Evolutionary conservation across 2,113 vertebrate species (phyloP), one percentile per base, ranked within the genome.

Genomic region (Calonectris borealis): DNA sequence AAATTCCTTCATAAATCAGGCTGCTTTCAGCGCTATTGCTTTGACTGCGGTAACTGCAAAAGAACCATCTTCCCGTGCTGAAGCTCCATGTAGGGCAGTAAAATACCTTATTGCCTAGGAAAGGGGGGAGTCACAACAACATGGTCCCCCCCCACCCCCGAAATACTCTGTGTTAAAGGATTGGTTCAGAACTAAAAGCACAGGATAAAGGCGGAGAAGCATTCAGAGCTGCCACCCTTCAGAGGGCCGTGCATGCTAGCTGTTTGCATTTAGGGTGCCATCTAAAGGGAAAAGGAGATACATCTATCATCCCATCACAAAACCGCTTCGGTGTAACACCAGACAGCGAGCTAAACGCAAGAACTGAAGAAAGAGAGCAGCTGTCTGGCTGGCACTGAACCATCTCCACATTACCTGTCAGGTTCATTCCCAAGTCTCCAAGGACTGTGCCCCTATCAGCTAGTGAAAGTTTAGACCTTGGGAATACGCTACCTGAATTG

Each of bases 391-490:
- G 82, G 64, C 93, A 52, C 7, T 9, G 79, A 93, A 88, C 75
- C 82, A 27, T 46, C 80, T 69, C 70, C 54, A 49, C 25, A 17
- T 31, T 83, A 94, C 94, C 85, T 92, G 94, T 88, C 88, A 94
- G 80, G 60, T 40, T 60, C 72, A 38, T 31, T 79, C 73, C 25
- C 12, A 55, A 83, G 75, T 38, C 93, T 90, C 96, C 70, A 80
- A 88, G 78, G 90, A 94, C 87, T 73, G 5, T 19, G 72, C 36
- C 62, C 75, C 82, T 42, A 83, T 66, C 78, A 93, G 66, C 62
- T 29, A 80, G 55, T 54, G 76, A 81, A 95, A 94, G 88, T 60
- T 88, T 8, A 96, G 79, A 94, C 65, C 85, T 95, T 92, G 75
- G 85, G 85, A 94, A 94, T 38, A 96, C 0, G 21, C 58, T 42